Conservation (phyloP, 2,113 vertebrate genomes). For the Lycocorax pyrrhopterus region DNA sequence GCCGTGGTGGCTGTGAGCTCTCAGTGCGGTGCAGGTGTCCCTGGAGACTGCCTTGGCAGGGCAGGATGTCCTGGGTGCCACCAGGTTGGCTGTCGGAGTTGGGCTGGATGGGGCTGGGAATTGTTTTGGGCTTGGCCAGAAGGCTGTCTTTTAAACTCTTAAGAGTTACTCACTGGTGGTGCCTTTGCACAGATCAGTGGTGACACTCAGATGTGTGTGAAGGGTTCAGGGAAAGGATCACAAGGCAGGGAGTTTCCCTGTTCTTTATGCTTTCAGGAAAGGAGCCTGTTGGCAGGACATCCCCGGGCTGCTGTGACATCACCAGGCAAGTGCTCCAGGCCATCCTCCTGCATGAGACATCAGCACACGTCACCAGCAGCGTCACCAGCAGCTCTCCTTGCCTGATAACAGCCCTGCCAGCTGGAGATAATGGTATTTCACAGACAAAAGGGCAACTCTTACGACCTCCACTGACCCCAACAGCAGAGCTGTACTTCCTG, state of each 20-base stretch:
- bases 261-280: background rate
- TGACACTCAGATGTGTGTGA: background rate
- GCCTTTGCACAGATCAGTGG: background rate
- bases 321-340: accelerated
- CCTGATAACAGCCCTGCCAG: background rate
- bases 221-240: background rate
- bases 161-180: accelerated
- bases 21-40: accelerated
- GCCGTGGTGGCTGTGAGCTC: background rate
- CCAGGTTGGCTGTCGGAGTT: background rate
- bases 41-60: accelerated
- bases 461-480: background rate
- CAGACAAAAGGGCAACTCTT: background rate
- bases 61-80: background rate
- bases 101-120: background rate
- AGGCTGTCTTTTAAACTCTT: background rate
- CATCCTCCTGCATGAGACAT: background rate
- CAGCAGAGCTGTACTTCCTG: background rate
- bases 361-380: background rate
- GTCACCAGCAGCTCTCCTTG: background rate
- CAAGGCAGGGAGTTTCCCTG: background rate
- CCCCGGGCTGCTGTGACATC: background rate
- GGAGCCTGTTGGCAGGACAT: background rate
- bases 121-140: background rate
- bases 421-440: background rate